Evolutionary conservation across 2,113 vertebrate genomes (phyloP).

Genomic region (Saccopteryx bilineata): DNA sequence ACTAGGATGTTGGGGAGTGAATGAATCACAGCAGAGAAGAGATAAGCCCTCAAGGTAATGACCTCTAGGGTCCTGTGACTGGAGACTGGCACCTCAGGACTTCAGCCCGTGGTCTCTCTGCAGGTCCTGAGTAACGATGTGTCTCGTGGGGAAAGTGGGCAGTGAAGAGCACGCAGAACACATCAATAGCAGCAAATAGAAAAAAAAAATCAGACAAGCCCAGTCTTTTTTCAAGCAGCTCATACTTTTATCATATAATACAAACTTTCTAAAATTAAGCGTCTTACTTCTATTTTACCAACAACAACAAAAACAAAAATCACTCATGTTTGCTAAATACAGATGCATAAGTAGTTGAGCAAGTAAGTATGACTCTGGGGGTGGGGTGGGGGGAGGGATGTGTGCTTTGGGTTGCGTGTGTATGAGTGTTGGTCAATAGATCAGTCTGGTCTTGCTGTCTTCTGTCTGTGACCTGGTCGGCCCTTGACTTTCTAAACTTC

Average conservation of each 20-base stretch:
- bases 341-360: conserved; percentile 44
- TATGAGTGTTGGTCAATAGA: conserved; percentile 15
- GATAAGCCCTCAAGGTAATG: not conserved
- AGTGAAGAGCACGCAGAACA: not conserved
- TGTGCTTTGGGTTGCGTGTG: not conserved
- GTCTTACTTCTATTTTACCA: conserved; percentile 83
- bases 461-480: conserved; percentile 58
- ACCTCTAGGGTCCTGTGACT: not conserved
- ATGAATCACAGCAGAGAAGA: not conserved
- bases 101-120: not conserved
- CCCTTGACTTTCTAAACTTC: conserved; percentile 70
- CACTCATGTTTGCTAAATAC: conserved; percentile 80
- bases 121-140: fast-evolving
- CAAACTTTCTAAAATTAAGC: conserved; percentile 85
- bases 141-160: not conserved
- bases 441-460: conserved; percentile 68
- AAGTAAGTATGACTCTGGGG: not conserved
- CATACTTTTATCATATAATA: conserved; percentile 86
- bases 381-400: not conserved
- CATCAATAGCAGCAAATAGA: not conserved
- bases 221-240: conserved; percentile 77
- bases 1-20: not conserved
- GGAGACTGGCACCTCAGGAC: not conserved
- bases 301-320: conserved; percentile 77
- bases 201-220: not conserved